Evolutionary conservation across 2,888 invertebrate genomes (phyloP), one percentile per base, ranked within the genome.

Genomic region (Acronicta aceris): DNA sequence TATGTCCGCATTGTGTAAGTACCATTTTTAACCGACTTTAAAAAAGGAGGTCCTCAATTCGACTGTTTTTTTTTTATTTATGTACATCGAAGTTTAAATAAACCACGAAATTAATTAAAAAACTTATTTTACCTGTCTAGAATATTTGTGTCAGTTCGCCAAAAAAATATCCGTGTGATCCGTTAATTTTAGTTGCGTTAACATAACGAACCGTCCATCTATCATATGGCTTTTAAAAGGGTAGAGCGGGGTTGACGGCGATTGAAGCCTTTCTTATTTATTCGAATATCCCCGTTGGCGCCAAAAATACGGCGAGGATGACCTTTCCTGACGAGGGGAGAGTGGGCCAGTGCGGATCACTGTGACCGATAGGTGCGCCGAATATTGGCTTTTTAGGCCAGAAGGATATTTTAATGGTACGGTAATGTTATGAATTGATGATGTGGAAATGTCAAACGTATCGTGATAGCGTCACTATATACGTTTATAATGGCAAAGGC

Each of bases 171-270:
- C 33, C 38, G 17, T 62, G 53, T 75, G 74, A 4, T 74, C 65
- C 78, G 78, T 82, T 82, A 85, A 84, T 87, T 87, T 82, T 77
- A 79, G 79, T 81, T 77, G 66, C 79, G 74, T 79, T 78, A 74
- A 81, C 83, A 81, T 83, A 84, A 83, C 84, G 82, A 81, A 70
- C 74, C 80, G 81, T 86, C 84, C 91, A 93, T 93, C 92, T 91
- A 93, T 94, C 92, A 93, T 91, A 85, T 82, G 86, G 82, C 82
- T 87, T 87, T 87, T 88, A 89, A 89, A 93, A 91, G 93, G 93
- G 92, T 91, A 86, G 86, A 85, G 81, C 81, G 81, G 91, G 89
- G 88, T 86, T 88, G 90, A 88, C 87, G 87, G 84, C 86, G 88
- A 88, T 89, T 86, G 89, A 90, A 88, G 90, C 86, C 85, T 91